Evolutionary conservation across 2,888 invertebrate genomes (phyloP).

Genomic region (Celastrina argiolus): DNA sequence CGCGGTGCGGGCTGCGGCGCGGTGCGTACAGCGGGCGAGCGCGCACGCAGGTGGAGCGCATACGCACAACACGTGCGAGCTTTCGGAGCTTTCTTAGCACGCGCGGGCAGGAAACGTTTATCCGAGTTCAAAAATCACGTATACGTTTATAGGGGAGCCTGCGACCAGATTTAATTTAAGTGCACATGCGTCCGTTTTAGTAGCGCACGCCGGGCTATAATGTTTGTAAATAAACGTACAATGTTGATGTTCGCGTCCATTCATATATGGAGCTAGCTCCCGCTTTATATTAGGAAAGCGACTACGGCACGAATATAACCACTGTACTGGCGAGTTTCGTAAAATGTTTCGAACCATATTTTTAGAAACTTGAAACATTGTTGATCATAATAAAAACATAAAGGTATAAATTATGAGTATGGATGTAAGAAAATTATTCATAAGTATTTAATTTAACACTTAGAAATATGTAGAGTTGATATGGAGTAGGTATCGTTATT

Average conservation of each 20-base stretch:
- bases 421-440: too few species aligned
- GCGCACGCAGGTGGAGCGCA: conserved; percentile 61
- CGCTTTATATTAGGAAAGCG: conserved; percentile 30
- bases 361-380: not conserved
- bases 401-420: too few species aligned
- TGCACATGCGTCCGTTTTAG: conserved; percentile 53
- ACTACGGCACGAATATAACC: not conserved
- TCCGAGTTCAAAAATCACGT: conserved; percentile 36
- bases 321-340: not conserved
- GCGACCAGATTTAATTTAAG: conserved; percentile 57
- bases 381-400: too few species aligned
- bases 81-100: conserved; percentile 56
- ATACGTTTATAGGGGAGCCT: conserved; percentile 40
- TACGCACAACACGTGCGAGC: conserved; percentile 59
- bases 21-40: too few species aligned
- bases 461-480: too few species aligned
- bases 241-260: conserved; percentile 57
- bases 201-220: conserved; percentile 52
- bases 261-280: conserved; percentile 47
- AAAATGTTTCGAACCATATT: not conserved
- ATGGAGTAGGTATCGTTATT: too few species aligned
- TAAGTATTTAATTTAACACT: too few species aligned
- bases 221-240: conserved; percentile 72
- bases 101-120: conserved; percentile 53
- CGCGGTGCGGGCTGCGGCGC: conserved; percentile 35